These are phyloP conservation scores for Melikaiella ostensackeni DNA, from an alignment of 2,888 invertebrate genomes.

Conservation along the genomic window DNA sequence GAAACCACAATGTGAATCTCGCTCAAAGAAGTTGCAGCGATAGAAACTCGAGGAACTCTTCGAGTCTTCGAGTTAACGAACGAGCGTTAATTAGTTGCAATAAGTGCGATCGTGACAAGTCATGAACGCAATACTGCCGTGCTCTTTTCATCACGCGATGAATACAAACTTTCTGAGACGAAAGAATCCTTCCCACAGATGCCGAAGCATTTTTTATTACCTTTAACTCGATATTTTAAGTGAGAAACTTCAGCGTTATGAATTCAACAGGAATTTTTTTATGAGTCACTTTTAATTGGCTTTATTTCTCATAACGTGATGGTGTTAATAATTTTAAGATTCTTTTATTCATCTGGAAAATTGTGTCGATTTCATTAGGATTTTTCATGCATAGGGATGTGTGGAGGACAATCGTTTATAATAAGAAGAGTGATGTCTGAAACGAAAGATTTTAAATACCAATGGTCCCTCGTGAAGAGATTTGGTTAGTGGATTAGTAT, in stretches of 20 bases:
- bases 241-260: constrained; percentile 22
- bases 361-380: background rate
- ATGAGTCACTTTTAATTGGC: constrained; percentile 2
- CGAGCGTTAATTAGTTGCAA: constrained; percentile 51
- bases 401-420: too few relatives aligned
- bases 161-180: constrained; percentile 18
- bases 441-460: too few relatives aligned
- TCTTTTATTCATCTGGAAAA: too few relatives aligned
- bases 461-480: too few relatives aligned
- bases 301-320: background rate
- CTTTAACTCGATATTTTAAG: constrained; percentile 22
- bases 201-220: constrained; percentile 9
- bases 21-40: constrained; percentile 29
- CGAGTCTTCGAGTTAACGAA: constrained; percentile 28
- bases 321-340: background rate
- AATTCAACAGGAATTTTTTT: constrained; percentile 2
- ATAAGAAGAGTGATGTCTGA: too few relatives aligned
- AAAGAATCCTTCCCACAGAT: background rate
- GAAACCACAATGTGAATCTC: constrained; percentile 21
- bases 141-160: constrained; percentile 2
- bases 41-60: constrained; percentile 14
- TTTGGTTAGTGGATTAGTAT: too few relatives aligned
- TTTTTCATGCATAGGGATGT: too few relatives aligned
- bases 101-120: constrained; percentile 49
- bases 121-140: constrained; percentile 13